Evolutionary conservation across 2,797 vertebrate genomes (phyloP), one percentile per base, ranked within the genome.

Genomic region (Ptychadena robeensis): DNA sequence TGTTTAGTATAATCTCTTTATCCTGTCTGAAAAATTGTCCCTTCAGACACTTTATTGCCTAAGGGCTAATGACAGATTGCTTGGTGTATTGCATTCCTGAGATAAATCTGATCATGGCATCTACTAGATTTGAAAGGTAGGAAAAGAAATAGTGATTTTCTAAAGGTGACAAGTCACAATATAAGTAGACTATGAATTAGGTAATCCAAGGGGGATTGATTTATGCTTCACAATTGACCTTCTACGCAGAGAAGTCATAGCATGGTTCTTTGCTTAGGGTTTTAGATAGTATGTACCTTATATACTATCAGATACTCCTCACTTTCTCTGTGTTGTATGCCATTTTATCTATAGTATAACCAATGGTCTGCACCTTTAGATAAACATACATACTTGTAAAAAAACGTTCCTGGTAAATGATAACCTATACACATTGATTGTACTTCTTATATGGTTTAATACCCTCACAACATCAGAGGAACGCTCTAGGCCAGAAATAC

Each of bases 41-140:
- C 77, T 48, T 59, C 75, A 70, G 71, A 75, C 82, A 83, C 61
- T 69, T 79, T 68, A 79, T 70, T 75, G 77, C 77, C 82, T 70
- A 80, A 80, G 64, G 77, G 53, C 65, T 84, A 81, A 81, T 73
- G 82, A 84, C 71, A 64, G 53, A 84, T 80, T 75, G 65, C 65
- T 75, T 75, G 65, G 64, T 80, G 71, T 40, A 80, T 73, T 70
- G 69, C 69, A 80, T 80, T 84, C 59, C 64, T 35, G 10, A 38
- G 65, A 80, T 84, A 80, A 84, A 84, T 84, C 44, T 84, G 71
- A 80, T 84, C 77, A 80, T 74, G 77, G 53, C 82, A 64, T 79
- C 65, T 25, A 75, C 70, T 73, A 75, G 77, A 70, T 80, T 35
- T 80, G 64, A 84, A 80, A 65, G 82, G 80, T 74, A 72, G 35